These are phyloP conservation scores for Antitype chi DNA, from an alignment of 2,888 invertebrate species.

Conservation along the genomic window DNA sequence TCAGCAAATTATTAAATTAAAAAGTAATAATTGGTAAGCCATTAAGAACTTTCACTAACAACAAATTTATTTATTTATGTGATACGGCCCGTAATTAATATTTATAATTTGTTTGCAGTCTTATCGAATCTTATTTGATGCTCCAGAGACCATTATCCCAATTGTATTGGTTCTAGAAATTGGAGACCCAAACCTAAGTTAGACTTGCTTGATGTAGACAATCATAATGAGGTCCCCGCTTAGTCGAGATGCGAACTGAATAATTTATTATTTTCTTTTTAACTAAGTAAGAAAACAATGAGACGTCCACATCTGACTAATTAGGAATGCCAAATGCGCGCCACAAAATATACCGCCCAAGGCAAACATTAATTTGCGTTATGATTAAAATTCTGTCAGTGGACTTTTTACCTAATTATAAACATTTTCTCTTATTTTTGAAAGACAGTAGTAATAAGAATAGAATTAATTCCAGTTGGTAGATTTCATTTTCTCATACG, in stretches of 20 bases:
- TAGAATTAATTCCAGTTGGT: slow-evolving; percentile 39
- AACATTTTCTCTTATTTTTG: slow-evolving; percentile 24
- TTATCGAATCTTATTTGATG: slow-evolving; percentile 35
- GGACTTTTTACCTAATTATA: slow-evolving; percentile 24
- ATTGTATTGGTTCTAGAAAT: slow-evolving; percentile 34
- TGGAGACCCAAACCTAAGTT: slow-evolving; percentile 15
- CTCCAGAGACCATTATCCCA: slow-evolving; percentile 20
- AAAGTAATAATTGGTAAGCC: neutral
- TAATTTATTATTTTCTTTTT: slow-evolving; percentile 54
- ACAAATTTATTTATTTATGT: slow-evolving; percentile 6
- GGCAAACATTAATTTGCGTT: slow-evolving; percentile 60
- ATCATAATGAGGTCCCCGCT: slow-evolving; percentile 36
- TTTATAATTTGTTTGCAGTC: slow-evolving; percentile 21
- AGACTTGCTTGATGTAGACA: slow-evolving; percentile 13
- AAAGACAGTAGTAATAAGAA: slow-evolving; percentile 34
- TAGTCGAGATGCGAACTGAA: slow-evolving; percentile 38
- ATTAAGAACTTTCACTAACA: slow-evolving; percentile 1
- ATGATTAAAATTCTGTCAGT: slow-evolving; percentile 53
- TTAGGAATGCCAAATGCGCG: slow-evolving; percentile 62
- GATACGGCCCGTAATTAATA: neutral
- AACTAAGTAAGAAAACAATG: slow-evolving; percentile 55
- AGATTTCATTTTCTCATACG: slow-evolving; percentile 39
- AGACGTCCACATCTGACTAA: slow-evolving; percentile 48
- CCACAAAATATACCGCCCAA: slow-evolving; percentile 49
- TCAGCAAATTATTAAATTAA: neutral